A percentile compares a stretch with the other conserved stretches of the same genome.
phyloP scores from a whole-genome alignment of 2,797 vertebrate genomes.

The Chelonia mydas region DNA sequence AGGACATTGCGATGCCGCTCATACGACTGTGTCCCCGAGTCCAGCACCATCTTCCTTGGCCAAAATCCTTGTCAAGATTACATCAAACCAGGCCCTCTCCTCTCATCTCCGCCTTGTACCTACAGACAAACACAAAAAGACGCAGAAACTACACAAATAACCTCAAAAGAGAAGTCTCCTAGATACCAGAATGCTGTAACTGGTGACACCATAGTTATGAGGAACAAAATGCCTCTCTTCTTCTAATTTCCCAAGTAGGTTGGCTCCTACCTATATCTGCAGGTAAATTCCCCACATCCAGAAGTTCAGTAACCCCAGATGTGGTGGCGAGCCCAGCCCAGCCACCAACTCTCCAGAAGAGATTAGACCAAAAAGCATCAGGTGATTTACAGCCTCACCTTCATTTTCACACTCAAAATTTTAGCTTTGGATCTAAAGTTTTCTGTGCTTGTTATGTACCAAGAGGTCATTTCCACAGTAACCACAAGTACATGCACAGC shows the following conservation, averaged over 20 bases:
- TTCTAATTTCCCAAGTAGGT: background rate
- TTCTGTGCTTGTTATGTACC: background rate
- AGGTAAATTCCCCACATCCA: background rate
- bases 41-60: conserved; percentile 89
- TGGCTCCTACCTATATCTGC: background rate
- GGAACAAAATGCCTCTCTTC: background rate
- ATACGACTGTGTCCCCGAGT: conserved; percentile 84
- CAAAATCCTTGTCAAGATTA: background rate
- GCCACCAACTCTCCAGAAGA: background rate
- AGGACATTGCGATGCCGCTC: conserved; percentile 75
- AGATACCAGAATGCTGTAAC: background rate
- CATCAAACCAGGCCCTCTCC: background rate
- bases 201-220: background rate
- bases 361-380: background rate
- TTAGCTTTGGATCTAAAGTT: background rate
- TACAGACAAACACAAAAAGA: background rate
- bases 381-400: background rate
- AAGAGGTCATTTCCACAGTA: background rate
- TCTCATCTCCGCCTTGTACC: background rate
- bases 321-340: background rate
- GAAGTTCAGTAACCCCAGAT: background rate
- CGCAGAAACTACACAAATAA: background rate
- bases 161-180: background rate
- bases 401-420: background rate
- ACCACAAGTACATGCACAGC: background rate